Evolutionary conservation across 1,140 invertebrate genomes (phyloP).

Genomic region (Cardiocondyla obscurior): DNA sequence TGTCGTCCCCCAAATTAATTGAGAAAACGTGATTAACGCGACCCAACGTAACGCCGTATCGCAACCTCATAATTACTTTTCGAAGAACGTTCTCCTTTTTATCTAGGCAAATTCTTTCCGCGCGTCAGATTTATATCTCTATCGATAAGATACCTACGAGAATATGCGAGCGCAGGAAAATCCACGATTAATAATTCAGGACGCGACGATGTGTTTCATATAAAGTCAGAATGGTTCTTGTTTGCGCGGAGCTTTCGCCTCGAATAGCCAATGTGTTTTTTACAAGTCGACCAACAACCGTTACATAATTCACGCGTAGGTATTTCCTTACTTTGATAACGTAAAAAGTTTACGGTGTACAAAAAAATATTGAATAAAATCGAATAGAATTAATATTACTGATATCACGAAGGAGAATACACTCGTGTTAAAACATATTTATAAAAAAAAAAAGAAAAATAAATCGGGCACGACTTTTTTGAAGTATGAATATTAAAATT

Average conservation of each 20-base stretch:
- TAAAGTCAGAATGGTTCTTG: background rate
- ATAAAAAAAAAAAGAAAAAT: background rate
- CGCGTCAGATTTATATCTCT: background rate
- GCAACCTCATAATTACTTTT: background rate
- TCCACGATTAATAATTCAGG: slow-evolving; percentile 22
- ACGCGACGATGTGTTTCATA: background rate
- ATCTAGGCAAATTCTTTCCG: background rate
- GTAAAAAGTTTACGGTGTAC: background rate
- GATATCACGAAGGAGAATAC: too few species aligned
- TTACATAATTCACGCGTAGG: background rate
- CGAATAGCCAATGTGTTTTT: slow-evolving; percentile 13
- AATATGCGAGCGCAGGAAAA: background rate
- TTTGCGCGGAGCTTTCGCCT: background rate
- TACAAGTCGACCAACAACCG: background rate
- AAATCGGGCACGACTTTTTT: background rate
- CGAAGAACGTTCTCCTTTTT: background rate
- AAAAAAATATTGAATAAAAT: background rate
- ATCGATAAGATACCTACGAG: background rate
- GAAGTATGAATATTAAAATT: background rate
- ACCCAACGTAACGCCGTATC: background rate
- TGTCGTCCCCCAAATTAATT: background rate
- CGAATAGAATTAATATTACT: slow-evolving; percentile 1
- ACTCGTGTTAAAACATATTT: background rate
- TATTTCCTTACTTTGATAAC: background rate
- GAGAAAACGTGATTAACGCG: background rate